phyloP scores from a whole-genome alignment of 2,888 invertebrate species.

The Hemistola chrysoprasaria region DNA sequence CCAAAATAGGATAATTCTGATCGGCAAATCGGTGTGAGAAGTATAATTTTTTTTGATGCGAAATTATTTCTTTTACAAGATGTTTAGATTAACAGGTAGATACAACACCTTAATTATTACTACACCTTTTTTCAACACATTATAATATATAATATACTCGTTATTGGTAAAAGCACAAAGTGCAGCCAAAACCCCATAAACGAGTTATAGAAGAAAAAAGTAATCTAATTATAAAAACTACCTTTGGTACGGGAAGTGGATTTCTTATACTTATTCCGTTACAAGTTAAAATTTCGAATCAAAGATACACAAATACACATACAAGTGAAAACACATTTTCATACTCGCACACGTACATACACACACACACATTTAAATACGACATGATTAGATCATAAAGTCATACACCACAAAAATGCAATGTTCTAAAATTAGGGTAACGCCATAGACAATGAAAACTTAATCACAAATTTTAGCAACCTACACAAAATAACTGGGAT shows the following conservation, averaged over 20 bases:
- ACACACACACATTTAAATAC: constrained; percentile 33
- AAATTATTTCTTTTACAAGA: too few relatives aligned
- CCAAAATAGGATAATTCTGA: too few relatives aligned
- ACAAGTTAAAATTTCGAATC: constrained; percentile 48
- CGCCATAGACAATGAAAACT: constrained; percentile 65
- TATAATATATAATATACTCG: too few relatives aligned
- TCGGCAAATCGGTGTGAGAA: too few relatives aligned
- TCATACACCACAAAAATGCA: constrained; percentile 51
- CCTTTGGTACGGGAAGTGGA: constrained; percentile 21
- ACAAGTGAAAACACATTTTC: constrained; percentile 19
- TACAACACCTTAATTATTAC: too few relatives aligned
- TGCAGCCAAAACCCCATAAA: too few relatives aligned
- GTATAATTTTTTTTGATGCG: too few relatives aligned
- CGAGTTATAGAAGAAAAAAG: too few relatives aligned
- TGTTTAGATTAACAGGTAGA: too few relatives aligned
- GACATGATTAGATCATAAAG: constrained; percentile 50
- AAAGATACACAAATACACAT: constrained; percentile 36
- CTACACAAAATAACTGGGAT: constrained; percentile 28
- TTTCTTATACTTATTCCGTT: constrained; percentile 48
- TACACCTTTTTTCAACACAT: too few relatives aligned
- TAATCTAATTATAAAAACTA: constrained; percentile 7
- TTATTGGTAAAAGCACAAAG: too few relatives aligned
- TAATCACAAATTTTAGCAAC: constrained; percentile 47
- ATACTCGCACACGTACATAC: constrained; percentile 34
- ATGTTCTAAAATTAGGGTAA: constrained; percentile 50